Base-by-base conservation (phyloP, 1,140 invertebrate species). In the Sycobia sp. region DNA sequence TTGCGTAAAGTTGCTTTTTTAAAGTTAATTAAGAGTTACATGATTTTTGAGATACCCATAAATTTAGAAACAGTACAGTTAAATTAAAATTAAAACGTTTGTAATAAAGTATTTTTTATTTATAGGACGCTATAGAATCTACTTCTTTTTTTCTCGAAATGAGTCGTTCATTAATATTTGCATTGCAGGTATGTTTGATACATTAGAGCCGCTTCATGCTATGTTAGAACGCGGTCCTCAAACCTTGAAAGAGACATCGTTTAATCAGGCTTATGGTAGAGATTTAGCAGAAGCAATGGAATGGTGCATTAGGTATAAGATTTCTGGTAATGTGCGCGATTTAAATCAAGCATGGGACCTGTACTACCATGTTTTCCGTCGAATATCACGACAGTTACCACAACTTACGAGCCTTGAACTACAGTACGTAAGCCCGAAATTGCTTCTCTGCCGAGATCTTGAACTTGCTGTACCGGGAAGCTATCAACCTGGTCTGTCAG, bases 271-370 rank as follows among this genome's bases (percentile, higher is more conserved):
- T 1, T 99, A 99, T 76, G 95, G 95, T 4, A 84, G 93, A 51
- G 97, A 99, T 77, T 81, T 99, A 50, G 89, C 87, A 63, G 95
- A 99, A 73, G 97, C 97, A 0, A 88, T 92, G 68, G 93, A 98
- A 70, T 98, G 94, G 91, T 99, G 97, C 76, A 88, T 89, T 76
- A 86, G 90, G 66, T 97, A 91, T 72, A 92, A 94, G 79, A 85
- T 89, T 60, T 92, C 91, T 0, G 87, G 89, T 3, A 94, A 96
- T 70, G 88, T 92, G 1, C 87, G 94, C 56, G 95, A 99, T 71
- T 81, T 99, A 22, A 97, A 96, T 73, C 93, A 96, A 76, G 97
- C 98, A 13, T 99, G 98, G 98, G 97, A 99, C 76, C 82, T 98
- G 0, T 99, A 99, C 78, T 99, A 99, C 80, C 93, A 98, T 72